These are phyloP conservation scores for Uropetala carovei DNA, from an alignment of 2,888 invertebrate species.

Conservation along the genomic window DNA sequence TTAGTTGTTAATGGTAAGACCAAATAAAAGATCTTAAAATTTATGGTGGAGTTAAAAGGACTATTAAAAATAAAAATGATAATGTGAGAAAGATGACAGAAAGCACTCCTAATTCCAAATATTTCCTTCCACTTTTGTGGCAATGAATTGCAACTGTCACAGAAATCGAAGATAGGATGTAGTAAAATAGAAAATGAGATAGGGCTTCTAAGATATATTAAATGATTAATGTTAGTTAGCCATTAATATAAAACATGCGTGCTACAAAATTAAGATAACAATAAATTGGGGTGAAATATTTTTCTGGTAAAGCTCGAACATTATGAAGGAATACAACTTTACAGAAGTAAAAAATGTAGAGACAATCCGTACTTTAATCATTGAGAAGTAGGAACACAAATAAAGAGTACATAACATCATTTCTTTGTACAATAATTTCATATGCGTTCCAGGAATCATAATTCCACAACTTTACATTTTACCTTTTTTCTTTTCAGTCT, in stretches of 20 bases:
- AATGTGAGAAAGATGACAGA: background rate
- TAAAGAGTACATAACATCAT: slow-evolving; percentile 9
- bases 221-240: background rate
- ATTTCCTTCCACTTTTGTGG: slow-evolving; percentile 5
- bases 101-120: background rate
- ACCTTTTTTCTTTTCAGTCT: slow-evolving; percentile 61
- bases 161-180: background rate
- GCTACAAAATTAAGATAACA: slow-evolving; percentile 28
- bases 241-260: slow-evolving; percentile 17
- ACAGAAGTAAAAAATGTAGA: background rate
- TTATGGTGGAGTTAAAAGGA: background rate
- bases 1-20: background rate
- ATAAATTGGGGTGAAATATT: background rate
- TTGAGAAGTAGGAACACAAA: background rate
- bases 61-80: background rate
- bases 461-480: slow-evolving; percentile 57
- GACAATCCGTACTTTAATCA: slow-evolving; percentile 1
- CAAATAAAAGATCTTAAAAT: background rate
- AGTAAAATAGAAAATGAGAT: background rate
- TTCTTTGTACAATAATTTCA: slow-evolving; percentile 38
- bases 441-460: slow-evolving; percentile 58
- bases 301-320: background rate
- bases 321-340: slow-evolving; percentile 17
- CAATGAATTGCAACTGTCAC: background rate
- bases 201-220: background rate